phyloP scores from a whole-genome alignment of 1,140 invertebrate species.

The Latrodectus geometricus region DNA sequence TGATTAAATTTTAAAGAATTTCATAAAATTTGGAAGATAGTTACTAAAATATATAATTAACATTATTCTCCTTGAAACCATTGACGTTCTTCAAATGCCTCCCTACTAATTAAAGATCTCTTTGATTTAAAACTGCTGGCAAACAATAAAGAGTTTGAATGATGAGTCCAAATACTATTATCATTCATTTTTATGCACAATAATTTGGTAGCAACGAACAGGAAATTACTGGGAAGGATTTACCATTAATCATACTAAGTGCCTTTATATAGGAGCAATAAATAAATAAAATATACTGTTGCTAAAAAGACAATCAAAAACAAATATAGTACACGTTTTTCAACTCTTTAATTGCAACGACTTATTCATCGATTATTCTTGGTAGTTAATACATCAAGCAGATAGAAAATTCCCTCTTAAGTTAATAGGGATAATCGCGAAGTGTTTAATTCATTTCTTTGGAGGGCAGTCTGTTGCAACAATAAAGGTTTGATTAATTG shows the following conservation, averaged over 20 bases:
- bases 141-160: background rate
- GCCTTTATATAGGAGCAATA: slow-evolving; percentile 11
- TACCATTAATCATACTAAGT: slow-evolving; percentile 19
- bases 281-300: slow-evolving; percentile 10
- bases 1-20: no score
- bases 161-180: background rate
- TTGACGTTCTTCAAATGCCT: no score
- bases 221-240: slow-evolving; percentile 22
- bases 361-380: no score
- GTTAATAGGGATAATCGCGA: slow-evolving; percentile 10
- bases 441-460: slow-evolving; percentile 13
- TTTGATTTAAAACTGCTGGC: background rate
- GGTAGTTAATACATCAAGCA: no score
- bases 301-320: slow-evolving; percentile 14
- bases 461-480: slow-evolving; percentile 7
- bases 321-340: slow-evolving; percentile 17
- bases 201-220: background rate
- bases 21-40: no score
- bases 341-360: slow-evolving; percentile 13
- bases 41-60: no score
- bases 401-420: background rate
- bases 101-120: no score
- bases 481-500: slow-evolving; percentile 14
- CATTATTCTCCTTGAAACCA: no score
- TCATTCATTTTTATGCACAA: slow-evolving; percentile 17